Conservation (phyloP, 2,113 vertebrate species). For the Calidris pygmaea region DNA sequence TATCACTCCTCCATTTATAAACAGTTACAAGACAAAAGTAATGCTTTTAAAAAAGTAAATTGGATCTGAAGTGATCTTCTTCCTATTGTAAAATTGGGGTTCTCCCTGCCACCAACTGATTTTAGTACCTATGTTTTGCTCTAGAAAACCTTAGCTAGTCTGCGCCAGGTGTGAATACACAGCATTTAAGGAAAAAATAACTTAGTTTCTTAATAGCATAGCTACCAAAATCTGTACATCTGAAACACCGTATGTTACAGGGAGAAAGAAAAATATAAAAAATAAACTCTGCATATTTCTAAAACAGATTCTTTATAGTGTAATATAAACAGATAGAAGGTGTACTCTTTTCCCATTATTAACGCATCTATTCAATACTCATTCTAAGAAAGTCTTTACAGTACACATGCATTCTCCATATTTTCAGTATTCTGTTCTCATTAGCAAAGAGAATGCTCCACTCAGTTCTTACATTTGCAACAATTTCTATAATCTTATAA, state of each 20-base stretch:
- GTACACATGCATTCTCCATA: not conserved
- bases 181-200: not conserved
- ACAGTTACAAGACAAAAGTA: not conserved
- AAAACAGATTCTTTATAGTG: not conserved
- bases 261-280: not conserved
- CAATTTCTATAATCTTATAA: not conserved
- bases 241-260: not conserved
- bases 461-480: not conserved
- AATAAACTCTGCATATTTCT: not conserved
- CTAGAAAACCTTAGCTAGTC: not conserved
- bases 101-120: not conserved
- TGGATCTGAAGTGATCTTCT: not conserved
- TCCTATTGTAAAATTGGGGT: not conserved
- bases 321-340: not conserved
- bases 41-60: not conserved
- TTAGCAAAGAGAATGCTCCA: not conserved
- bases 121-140: not conserved
- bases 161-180: not conserved
- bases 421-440: not conserved
- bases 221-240: not conserved
- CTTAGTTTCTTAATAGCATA: not conserved
- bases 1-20: not conserved
- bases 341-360: not conserved
- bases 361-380: not conserved
- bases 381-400: not conserved